Evolutionary conservation across 2,797 vertebrate species (phyloP).

Genomic region (Tamandua tetradactyla): DNA sequence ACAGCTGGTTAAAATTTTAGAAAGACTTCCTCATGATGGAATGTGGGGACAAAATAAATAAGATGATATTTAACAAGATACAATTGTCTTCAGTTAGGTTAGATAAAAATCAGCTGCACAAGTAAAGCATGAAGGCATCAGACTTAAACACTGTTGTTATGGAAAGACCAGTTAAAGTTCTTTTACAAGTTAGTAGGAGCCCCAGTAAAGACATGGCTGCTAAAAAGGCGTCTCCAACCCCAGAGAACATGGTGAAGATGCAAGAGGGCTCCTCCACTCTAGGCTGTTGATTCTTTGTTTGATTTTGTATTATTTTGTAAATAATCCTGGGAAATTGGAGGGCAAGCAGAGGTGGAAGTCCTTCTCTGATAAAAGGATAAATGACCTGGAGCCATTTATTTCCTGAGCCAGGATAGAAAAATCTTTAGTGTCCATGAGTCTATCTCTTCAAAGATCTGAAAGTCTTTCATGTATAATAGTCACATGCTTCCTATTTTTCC

Average conservation of each 20-base stretch:
- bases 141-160: neutral
- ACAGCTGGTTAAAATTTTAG: neutral
- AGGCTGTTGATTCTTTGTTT: neutral
- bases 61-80: constrained; percentile 24
- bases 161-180: neutral
- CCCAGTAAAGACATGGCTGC: neutral
- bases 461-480: neutral
- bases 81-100: neutral
- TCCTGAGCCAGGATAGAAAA: neutral
- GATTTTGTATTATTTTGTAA: neutral
- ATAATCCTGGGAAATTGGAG: neutral
- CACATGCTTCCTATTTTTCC: neutral
- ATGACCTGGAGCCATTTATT: neutral
- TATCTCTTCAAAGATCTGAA: neutral
- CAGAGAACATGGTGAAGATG: neutral
- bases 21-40: neutral
- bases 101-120: neutral
- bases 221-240: neutral
- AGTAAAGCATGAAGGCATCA: neutral
- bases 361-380: neutral
- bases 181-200: neutral
- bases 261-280: neutral
- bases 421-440: neutral
- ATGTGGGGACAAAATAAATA: neutral
- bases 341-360: neutral